Conservation (phyloP, 2,888 invertebrate species). For the Galeruca laticollis region DNA sequence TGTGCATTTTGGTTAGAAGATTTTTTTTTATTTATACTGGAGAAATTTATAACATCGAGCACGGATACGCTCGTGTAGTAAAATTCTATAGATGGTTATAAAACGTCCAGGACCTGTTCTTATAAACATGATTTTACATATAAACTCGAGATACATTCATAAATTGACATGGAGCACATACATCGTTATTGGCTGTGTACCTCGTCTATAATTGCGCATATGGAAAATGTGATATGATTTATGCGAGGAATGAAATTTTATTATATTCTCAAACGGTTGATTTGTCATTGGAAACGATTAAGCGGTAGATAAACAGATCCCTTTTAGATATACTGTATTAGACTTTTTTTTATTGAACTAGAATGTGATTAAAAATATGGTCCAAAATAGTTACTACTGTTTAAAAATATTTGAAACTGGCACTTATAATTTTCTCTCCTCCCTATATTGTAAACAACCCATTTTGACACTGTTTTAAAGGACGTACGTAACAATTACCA, state of each 20-base stretch:
- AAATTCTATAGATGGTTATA: slow-evolving; percentile 40
- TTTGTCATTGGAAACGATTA: slow-evolving; percentile 3
- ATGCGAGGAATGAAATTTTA: slow-evolving; percentile 1
- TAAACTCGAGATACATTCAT: slow-evolving; percentile 43
- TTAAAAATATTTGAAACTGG: too few relatives aligned
- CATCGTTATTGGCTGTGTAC: slow-evolving; percentile 39
- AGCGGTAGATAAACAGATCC: background rate
- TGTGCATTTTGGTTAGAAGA: too few relatives aligned
- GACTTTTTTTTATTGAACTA: too few relatives aligned
- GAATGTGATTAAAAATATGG: too few relatives aligned
- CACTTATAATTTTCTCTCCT: too few relatives aligned
- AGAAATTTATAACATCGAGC: background rate
- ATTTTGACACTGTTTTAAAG: too few relatives aligned
- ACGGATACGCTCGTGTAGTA: slow-evolving; percentile 7
- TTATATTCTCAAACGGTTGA: background rate
- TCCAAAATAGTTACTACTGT: too few relatives aligned
- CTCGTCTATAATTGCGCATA: slow-evolving; percentile 17
- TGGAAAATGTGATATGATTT: slow-evolving; percentile 5
- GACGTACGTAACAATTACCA: too few relatives aligned
- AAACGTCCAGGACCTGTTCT: slow-evolving; percentile 42
- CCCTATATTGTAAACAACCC: too few relatives aligned
- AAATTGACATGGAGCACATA: slow-evolving; percentile 43
- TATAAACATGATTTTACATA: slow-evolving; percentile 45
- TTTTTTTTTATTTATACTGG: background rate
- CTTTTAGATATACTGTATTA: background rate